Evolutionary conservation across 2,797 vertebrate species (phyloP), one percentile per base, ranked within the genome.

Genomic region (Propithecus perrieri): DNA sequence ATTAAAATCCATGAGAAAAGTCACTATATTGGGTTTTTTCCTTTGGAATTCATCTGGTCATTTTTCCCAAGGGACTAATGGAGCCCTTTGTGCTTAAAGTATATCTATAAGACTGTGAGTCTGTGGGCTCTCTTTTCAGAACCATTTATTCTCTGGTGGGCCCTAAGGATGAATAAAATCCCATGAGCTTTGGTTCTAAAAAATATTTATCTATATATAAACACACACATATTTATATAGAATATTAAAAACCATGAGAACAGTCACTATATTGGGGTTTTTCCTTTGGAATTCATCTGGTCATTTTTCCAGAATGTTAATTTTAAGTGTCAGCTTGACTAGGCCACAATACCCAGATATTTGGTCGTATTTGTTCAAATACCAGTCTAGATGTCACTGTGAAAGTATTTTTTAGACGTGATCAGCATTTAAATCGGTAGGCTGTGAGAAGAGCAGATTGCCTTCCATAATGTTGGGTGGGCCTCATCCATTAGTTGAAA

Each of bases 291-390:
- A 43, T 71, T 91, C 43, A 65, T 50, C 15, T 74, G 24, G 55
- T 67, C 20, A 1, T 72, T 91, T 89, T 92, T 35, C 46, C 55
- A 26, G 55, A 57, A 57, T 4, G 83, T 13, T 48, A 84, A 63
- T 30, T 74, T 50, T 28, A n/a, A 3, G 0, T 7, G 1, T 38
- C 57, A 84, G 4, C 15, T 18, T 55, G 12, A 6, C 2, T 26
- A 22, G 33, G 13, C 28, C 33, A 61, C 4, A 2, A 0, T 33
- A 22, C 30, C 18, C 69, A 78, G 24, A 8, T 84, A 76, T 59
- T 93, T 67, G 55, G 24, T 65, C 35, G 63, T 13, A 20, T n/a
- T 65, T n/a, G 63, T n/a, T n/a, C 33, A n/a, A 65, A 65, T 65
- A 30, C 5, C 1, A 17, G 33, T 41, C 35, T 76, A 89, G 67